These are phyloP conservation scores for Linurgus olivaceus DNA, from an alignment of 2,797 vertebrate species.

Conservation along the genomic window DNA sequence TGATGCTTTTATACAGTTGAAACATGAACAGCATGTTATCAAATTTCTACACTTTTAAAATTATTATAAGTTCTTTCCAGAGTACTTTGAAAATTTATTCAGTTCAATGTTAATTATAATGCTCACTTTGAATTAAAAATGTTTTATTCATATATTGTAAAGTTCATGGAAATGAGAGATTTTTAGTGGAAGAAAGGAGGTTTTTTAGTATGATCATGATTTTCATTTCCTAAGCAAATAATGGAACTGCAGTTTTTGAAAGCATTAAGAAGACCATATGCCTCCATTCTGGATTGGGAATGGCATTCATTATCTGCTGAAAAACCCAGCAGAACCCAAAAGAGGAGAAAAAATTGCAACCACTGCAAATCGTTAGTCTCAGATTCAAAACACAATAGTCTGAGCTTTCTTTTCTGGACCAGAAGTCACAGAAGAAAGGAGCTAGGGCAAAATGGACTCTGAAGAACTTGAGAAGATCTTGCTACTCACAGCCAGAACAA, in stretches of 20 bases:
- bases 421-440: neutral
- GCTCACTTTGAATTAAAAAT: neutral
- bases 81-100: neutral
- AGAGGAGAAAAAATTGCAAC: accelerated
- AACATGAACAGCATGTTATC: neutral
- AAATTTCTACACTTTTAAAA: neutral
- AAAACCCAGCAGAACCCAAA: neutral
- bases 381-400: neutral
- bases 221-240: neutral
- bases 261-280: neutral
- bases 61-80: neutral
- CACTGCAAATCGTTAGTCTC: neutral
- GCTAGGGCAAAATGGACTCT: neutral
- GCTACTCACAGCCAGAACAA: neutral
- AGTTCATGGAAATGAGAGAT: neutral
- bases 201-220: neutral
- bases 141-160: neutral
- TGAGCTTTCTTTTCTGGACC: neutral
- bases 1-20: neutral
- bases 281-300: neutral
- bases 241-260: neutral
- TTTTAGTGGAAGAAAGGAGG: neutral
- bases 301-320: neutral
- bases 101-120: neutral
- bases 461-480: neutral